Base-by-base conservation (phyloP, 1,140 invertebrate species). In the Panonychus citri region DNA sequence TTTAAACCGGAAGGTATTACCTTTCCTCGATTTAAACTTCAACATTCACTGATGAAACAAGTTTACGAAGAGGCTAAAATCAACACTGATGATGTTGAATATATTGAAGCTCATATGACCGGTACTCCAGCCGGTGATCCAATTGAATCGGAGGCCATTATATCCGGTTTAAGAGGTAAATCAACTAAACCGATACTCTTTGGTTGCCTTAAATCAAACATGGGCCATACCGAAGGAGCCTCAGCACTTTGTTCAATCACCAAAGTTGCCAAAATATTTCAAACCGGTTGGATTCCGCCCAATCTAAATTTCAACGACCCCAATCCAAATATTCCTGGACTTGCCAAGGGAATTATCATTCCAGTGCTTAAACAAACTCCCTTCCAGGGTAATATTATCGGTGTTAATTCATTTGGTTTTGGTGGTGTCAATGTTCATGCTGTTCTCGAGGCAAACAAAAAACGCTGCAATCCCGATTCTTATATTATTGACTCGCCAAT, bases 191-290 rank as follows among this genome's bases (percentile, higher is more conserved):
- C 90, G 2, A 71, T 97, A 19, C 67, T 93, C 2, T 80, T 98
- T 64, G 93, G 93, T 2, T 93, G 90, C 0, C 82, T 94, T 0
- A 98, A 98, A 67, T 91, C 87, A 1, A 98, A 96, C 69, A 93
- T 96, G 86, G 93, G 93, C 0, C 93, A 98, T 65, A 80, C 89
- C 3, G 91, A 97, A 69, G 82, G 88, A 3, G 86, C 87, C 0
- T 94, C 89, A 21, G 62, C 85, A 34, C 66, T 93, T 0, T 87
- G 85, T 66, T 65, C 70, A 17, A 43, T 75, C 15, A 65, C 69
- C 39, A 75, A 75, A 58, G 64, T 70, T 5, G 54, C 75, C 25
- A 62, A 76, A 40, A 62, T 71, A 15, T 74, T 76, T 63, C 70
- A 75, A 61, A 65, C 67, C 10, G 63, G 64, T 28, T 55, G 64